Evolutionary conservation across 2,113 vertebrate species (phyloP).

Genomic region (Halcyon senegalensis): DNA sequence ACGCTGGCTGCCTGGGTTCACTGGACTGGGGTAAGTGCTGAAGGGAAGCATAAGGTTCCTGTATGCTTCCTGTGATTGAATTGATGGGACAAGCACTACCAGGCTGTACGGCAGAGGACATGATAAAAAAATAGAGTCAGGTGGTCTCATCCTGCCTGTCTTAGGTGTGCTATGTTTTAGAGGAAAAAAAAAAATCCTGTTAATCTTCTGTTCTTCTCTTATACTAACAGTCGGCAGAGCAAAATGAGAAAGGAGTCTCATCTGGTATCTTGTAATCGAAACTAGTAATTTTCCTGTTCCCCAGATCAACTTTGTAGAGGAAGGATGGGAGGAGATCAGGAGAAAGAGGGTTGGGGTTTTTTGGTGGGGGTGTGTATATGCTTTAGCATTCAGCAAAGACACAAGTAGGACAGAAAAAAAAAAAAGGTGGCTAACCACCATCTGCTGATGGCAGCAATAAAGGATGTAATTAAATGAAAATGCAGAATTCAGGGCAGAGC

Average conservation of each 20-base stretch:
- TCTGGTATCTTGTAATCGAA: not conserved
- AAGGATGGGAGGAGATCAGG: not conserved
- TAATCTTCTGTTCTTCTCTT: not conserved
- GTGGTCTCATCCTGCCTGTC: not conserved
- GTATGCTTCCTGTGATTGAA: not conserved
- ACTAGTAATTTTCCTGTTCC: not conserved
- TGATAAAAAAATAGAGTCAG: not conserved
- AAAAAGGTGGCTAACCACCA: not conserved
- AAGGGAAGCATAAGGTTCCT: not conserved
- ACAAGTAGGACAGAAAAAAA: not conserved
- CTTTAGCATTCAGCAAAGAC: not conserved
- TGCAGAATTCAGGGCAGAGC: constrained; percentile 36
- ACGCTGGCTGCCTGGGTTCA: not conserved
- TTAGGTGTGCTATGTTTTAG: not conserved
- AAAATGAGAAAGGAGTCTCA: not conserved
- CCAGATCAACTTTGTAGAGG: not conserved
- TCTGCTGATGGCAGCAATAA: constrained; percentile 56
- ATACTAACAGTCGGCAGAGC: not conserved
- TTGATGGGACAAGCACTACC: not conserved
- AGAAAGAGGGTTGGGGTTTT: not conserved
- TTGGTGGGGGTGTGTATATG: not conserved
- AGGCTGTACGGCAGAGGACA: not conserved
- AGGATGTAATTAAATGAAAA: constrained; percentile 48
- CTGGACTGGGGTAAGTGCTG: not conserved
- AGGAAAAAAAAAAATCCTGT: not conserved